These are phyloP conservation scores for Rhimphoctona megacephalus DNA, from an alignment of 2,888 invertebrate species.

Conservation along the genomic window DNA sequence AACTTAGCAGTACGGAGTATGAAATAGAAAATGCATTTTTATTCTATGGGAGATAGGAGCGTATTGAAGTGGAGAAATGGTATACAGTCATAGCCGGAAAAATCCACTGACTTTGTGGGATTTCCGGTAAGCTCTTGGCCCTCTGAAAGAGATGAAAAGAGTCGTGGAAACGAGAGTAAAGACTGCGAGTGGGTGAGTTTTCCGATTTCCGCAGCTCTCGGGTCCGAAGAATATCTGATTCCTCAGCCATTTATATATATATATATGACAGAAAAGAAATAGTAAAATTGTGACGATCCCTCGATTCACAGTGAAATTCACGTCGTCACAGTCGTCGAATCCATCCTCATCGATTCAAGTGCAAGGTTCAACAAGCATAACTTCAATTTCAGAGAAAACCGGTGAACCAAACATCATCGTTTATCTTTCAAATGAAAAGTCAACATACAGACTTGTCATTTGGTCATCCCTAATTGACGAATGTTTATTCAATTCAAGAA, in stretches of 20 bases:
- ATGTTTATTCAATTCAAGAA: no score
- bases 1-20: not conserved
- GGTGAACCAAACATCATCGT: no score
- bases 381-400: no score
- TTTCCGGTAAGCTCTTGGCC: conserved; percentile 70
- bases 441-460: no score
- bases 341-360: no score
- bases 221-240: conserved; percentile 67
- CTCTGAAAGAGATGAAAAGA: conserved; percentile 28
- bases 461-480: no score
- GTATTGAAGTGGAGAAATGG: conserved; percentile 31
- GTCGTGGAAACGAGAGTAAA: conserved; percentile 13
- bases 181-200: conserved; percentile 59
- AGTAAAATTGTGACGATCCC: no score
- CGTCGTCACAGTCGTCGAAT: no score
- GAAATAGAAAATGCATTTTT: conserved; percentile 21
- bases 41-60: not conserved
- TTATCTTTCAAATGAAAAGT: no score
- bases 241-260: conserved; percentile 10
- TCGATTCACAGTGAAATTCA: no score
- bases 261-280: no score
- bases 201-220: conserved; percentile 66
- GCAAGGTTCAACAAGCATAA: no score
- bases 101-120: conserved; percentile 71
- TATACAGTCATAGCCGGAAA: conserved; percentile 71